Base-by-base conservation (phyloP, 2,888 invertebrate genomes). In the Tenodera sinensis region DNA sequence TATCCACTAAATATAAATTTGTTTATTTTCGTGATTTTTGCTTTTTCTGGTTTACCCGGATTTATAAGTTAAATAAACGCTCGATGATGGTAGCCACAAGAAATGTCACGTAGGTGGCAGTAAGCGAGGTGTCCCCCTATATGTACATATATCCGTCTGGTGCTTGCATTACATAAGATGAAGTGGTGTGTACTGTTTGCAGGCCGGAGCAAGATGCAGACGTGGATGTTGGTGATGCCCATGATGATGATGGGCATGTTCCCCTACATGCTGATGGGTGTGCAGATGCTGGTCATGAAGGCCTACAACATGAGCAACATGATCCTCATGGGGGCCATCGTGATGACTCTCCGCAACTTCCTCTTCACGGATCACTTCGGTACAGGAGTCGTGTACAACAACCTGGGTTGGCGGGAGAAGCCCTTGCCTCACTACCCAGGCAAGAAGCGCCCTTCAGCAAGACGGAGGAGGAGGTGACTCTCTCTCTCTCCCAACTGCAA, bases 261-360 rank as follows among this genome's bases (percentile, higher is more conserved):
- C 83, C 91, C 91, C 27, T 90, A 91, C 88, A 90, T 90, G 27
- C 81, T 91, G 71, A 90, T 90, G 87, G 91, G 91, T 87, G 91
- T 92, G 85, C 92, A 92, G 90, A 91, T 92, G 92, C 89, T 92
- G 88, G 91, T 92, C 83, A 91, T 92, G 91, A 91, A 91, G 54
- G 92, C 92, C 27, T 88, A 92, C 82, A 92, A 91, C 91, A 90
- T 92, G 85, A 92, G 92, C 91, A 91, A 92, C 90, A 91, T 92
- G 92, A 92, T 92, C n/a, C 90, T 92, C 86, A 91, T 90, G 71
- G 91, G 91, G 25, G 92, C 92, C 28, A 90, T 92, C 28, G 91
- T 91, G 84, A 91, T 92, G 91, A 91, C 91, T 42, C 86, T 92
- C 85, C 91, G 91, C 34, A 91, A 92, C 90, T 90, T 92, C 90